A percentile compares a stretch with the other conserved stretches of the same genome.
Evolutionary conservation across 2,113 vertebrate species (phyloP).

Genomic region (Tiliqua scincoides): DNA sequence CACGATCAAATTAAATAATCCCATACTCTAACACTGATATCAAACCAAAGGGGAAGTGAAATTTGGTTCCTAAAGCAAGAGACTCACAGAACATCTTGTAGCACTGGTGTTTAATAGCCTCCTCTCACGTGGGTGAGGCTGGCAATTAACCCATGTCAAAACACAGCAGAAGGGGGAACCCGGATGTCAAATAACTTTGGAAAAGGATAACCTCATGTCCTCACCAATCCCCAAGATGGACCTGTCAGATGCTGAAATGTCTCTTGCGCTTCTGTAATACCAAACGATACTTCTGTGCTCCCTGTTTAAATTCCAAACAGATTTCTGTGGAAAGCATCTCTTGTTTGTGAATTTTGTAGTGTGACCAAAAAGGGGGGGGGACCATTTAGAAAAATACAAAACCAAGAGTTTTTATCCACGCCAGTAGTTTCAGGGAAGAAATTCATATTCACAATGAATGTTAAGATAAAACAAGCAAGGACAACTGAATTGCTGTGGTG

Average conservation of each 20-base stretch:
- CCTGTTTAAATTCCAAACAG: constrained; percentile 49
- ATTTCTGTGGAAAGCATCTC: constrained; percentile 32
- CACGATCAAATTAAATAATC: constrained; percentile 39
- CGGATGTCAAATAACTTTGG: constrained; percentile 65
- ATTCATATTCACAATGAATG: constrained; percentile 9
- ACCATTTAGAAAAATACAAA: constrained; percentile 27
- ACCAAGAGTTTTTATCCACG: background rate
- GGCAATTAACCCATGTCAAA: constrained; percentile 72
- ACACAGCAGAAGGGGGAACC: constrained; percentile 64
- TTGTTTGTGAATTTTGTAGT: constrained; percentile 29
- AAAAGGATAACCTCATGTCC: constrained; percentile 63
- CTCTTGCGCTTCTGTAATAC: constrained; percentile 36
- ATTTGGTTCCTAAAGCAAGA: constrained; percentile 58
- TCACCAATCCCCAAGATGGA: constrained; percentile 49
- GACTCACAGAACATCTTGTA: constrained; percentile 50
- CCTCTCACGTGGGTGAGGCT: constrained; percentile 63
- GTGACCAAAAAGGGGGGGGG: constrained; percentile 47
- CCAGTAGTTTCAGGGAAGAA: constrained; percentile 35
- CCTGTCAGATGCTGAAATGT: constrained; percentile 61
- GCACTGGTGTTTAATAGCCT: constrained; percentile 53
- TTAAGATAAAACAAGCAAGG: constrained; percentile 8
- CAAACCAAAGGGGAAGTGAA: constrained; percentile 47
- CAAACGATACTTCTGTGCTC: constrained; percentile 34
- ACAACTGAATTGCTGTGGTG: background rate
- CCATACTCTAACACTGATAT: constrained; percentile 14